Evolutionary conservation across 35 echinoderm and acorn worm species (phyloP).

Genomic region (Heliocidaris erythrogramma): DNA sequence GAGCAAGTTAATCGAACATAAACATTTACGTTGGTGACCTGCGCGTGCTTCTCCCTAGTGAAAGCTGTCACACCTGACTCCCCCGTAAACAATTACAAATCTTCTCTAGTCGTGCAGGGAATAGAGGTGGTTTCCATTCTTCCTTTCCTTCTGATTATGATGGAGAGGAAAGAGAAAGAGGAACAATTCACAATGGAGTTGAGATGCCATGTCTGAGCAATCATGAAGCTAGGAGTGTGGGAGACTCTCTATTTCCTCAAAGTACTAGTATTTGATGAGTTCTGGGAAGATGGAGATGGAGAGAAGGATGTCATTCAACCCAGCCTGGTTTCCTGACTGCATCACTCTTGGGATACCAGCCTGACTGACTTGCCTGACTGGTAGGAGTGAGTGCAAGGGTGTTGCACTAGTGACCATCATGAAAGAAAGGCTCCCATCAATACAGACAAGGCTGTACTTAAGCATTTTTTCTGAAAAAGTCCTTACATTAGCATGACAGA

Average conservation of each 20-base stretch:
- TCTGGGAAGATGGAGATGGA: background rate
- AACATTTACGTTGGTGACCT: slow-evolving; percentile 43
- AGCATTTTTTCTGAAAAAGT: background rate
- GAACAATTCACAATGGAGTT: background rate
- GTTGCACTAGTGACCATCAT: background rate
- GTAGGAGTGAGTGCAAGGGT: background rate
- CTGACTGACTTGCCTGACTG: background rate
- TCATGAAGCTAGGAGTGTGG: background rate
- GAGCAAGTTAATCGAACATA: slow-evolving; percentile 51
- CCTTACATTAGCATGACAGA: no score
- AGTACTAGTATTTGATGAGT: background rate
- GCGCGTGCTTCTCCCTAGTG: slow-evolving; percentile 6
- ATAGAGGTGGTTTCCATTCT: slow-evolving; percentile 9
- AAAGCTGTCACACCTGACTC: background rate
- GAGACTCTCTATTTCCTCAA: background rate
- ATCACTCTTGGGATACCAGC: background rate
- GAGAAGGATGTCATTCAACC: slow-evolving; percentile 37
- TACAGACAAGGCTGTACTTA: background rate
- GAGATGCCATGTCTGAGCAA: slow-evolving; percentile 7
- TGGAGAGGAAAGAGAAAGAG: background rate
- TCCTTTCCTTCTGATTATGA: background rate
- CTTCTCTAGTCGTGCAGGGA: background rate
- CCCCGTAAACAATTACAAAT: background rate
- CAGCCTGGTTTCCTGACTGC: slow-evolving; percentile 9
- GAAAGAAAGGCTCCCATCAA: background rate